Evolutionary conservation across 2,797 vertebrate species (phyloP).

Genomic region (Synaphobranchus kaupii): DNA sequence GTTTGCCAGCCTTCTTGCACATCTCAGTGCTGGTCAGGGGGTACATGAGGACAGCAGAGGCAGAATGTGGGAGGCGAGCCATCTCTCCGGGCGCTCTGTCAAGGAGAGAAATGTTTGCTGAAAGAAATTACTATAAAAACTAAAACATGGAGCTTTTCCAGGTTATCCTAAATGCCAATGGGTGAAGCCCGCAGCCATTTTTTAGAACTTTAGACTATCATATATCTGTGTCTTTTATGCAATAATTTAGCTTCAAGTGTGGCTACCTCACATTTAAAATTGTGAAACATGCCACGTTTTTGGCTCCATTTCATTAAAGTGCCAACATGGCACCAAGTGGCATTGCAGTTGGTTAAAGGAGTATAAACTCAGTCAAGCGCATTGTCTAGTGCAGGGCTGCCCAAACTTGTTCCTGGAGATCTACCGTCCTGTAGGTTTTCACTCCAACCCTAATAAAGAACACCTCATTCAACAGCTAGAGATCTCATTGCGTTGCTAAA

Average conservation of each 20-base stretch:
- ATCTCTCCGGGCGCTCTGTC: conserved; percentile 6
- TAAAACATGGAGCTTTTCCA: background rate
- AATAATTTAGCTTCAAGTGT: background rate
- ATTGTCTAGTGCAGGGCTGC: background rate
- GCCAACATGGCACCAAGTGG: background rate
- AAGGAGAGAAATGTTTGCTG: conserved; percentile 10
- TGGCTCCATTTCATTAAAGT: background rate
- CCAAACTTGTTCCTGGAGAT: no score
- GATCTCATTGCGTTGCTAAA: no score
- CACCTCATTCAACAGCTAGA: no score
- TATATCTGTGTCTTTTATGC: background rate
- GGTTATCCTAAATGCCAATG: background rate
- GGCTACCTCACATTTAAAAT: background rate
- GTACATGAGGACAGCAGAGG: background rate
- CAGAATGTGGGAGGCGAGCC: background rate
- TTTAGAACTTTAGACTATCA: background rate
- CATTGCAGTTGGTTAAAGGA: background rate
- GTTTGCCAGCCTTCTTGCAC: background rate
- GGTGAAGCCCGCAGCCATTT: background rate
- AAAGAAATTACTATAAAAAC: conserved; percentile 7
- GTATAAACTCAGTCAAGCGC: background rate
- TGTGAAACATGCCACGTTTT: background rate
- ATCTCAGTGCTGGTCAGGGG: background rate
- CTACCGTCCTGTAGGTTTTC: no score
- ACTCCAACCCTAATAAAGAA: no score